Base-by-base conservation (phyloP, 2,888 invertebrate genomes). In the Onthophagus sagittarius region DNA sequence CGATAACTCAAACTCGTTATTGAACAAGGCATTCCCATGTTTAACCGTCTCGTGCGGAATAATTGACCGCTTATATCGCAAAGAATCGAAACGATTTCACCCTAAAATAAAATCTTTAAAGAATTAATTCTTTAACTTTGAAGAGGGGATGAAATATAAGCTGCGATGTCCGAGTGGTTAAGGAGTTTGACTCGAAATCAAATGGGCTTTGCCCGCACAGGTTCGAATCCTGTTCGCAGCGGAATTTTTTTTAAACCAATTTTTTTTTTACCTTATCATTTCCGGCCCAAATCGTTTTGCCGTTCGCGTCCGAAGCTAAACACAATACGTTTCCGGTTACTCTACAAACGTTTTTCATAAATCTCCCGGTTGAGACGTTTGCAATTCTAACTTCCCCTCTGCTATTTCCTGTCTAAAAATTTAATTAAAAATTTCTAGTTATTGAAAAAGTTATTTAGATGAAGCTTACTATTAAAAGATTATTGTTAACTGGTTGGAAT, bases 401-500 rank as follows among this genome's bases (percentile, higher is more conserved):
- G 7, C 89, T 89, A 81, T 92, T 94, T 0, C 94, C 94, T 64
- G 91, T 89, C 90, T 91, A 76, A 75, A 69, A 64, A 11, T 62
- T n/a, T 7, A 62, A 32, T 69, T 15, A 62, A 67, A n/a, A 23
- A 53, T 4, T 53, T 53, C n/a, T n/a, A n/a, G 39, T 39, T 69
- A 9, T 3, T 3, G 3, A 1, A 2, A 23, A 23, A 2, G 2
- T 23, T 2, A 23, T 3, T 23, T 23, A 23, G n/a, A n/a, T n/a
- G n/a, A n/a, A n/a, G 6, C 39, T 91, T 92, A 93, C 93, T 80
- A 94, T 90, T 79, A 95, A 91, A 87, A 95, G 90, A 85, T 95
- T 95, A 82, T 95, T 95, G 82, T 95, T 96, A 67, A 92, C 89
- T 0, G 95, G 95, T 82, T 94, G 93, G 85, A 95, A 95, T 70